Evolutionary conservation across 2,113 vertebrate genomes (phyloP).

Genomic region (Bubalus kerabau): DNA sequence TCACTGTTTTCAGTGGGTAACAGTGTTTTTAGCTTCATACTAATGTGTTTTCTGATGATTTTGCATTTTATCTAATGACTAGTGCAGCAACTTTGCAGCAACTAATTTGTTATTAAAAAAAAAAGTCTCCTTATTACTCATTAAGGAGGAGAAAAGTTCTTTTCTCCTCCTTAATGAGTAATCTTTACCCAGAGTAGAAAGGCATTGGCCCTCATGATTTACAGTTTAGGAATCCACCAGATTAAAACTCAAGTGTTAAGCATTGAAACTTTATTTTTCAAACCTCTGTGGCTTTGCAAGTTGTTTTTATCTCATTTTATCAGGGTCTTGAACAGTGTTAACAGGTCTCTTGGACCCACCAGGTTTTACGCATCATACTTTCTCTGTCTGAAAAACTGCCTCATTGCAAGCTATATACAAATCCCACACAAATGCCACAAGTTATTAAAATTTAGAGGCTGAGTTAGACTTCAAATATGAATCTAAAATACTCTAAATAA

Average conservation of each 20-base stretch:
- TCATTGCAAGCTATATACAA: background rate
- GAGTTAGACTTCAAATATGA: background rate
- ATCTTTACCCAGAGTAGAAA: background rate
- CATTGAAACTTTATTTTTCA: constrained; percentile 1
- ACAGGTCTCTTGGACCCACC: background rate
- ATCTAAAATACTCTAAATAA: constrained; percentile 16
- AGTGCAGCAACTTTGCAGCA: background rate
- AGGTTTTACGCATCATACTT: background rate
- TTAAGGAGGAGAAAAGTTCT: background rate
- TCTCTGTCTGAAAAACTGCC: background rate
- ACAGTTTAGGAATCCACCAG: background rate
- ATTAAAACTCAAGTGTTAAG: background rate
- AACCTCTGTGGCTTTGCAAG: background rate
- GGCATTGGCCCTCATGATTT: background rate
- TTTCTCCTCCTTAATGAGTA: background rate
- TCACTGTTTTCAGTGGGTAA: background rate
- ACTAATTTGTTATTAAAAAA: background rate
- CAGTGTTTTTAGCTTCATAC: background rate
- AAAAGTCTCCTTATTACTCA: background rate
- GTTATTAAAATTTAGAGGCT: background rate
- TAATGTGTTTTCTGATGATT: background rate
- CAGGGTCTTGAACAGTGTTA: background rate
- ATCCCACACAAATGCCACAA: background rate
- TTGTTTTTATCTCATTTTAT: background rate
- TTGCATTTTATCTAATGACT: background rate